Evolutionary conservation across 2,888 invertebrate genomes (phyloP).

Genomic region (Ametastegia equiseti): DNA sequence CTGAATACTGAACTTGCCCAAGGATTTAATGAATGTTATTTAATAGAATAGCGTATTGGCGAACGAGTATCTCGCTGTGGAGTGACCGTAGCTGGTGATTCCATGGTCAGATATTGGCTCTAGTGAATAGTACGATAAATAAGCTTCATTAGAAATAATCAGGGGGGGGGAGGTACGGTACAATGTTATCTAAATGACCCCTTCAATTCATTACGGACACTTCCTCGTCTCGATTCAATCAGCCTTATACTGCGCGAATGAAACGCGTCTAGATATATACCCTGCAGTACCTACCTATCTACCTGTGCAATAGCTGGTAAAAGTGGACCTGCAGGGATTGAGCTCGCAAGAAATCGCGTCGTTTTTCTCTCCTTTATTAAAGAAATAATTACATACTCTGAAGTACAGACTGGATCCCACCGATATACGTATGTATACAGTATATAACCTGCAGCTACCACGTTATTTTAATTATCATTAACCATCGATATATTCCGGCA

Average conservation of each 20-base stretch:
- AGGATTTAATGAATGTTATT: slow-evolving; percentile 9
- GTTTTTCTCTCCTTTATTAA: neutral
- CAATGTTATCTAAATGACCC: slow-evolving; percentile 61
- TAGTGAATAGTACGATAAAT: slow-evolving; percentile 59
- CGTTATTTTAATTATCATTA: slow-evolving; percentile 4
- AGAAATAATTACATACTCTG: too few species aligned
- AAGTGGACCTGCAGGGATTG: neutral
- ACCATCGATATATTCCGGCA: too few species aligned
- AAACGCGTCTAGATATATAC: too few species aligned
- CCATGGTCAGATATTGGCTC: slow-evolving; percentile 53
- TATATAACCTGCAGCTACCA: too few species aligned
- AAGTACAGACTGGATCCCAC: too few species aligned
- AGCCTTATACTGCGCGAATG: neutral
- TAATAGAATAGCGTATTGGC: neutral
- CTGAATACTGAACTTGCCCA: neutral
- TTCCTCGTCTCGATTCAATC: slow-evolving; percentile 48
- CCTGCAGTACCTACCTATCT: too few species aligned
- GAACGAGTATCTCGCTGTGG: slow-evolving; percentile 4
- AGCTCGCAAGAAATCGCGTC: neutral
- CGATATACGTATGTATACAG: too few species aligned
- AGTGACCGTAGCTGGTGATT: slow-evolving; percentile 51
- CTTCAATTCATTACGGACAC: slow-evolving; percentile 55
- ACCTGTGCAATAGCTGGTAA: neutral
- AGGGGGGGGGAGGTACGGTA: slow-evolving; percentile 54
- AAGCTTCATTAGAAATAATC: slow-evolving; percentile 65